phyloP scores from a whole-genome alignment of 2,797 vertebrate species.

The Euphonia xanthogaster region DNA sequence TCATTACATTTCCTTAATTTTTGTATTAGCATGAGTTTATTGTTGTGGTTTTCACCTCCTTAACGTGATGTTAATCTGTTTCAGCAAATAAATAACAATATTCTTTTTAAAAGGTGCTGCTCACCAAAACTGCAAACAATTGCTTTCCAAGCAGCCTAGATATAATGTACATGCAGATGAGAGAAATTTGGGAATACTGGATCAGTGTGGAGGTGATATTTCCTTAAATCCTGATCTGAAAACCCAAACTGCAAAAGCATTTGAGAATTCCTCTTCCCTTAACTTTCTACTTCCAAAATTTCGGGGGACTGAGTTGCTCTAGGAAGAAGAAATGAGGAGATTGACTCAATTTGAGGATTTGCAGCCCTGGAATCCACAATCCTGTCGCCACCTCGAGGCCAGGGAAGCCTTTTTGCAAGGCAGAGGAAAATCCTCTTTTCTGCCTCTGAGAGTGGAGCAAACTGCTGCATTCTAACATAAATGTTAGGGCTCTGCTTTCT shows the following conservation, averaged over 20 bases:
- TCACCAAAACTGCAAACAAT: neutral
- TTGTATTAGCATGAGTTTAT: neutral
- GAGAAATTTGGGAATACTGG: neutral
- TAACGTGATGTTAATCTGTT: neutral
- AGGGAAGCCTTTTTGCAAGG: neutral
- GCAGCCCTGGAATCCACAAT: neutral
- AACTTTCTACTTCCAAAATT: neutral
- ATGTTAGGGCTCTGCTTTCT: neutral
- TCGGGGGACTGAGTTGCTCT: neutral
- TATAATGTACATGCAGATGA: fast-evolving
- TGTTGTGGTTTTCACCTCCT: neutral
- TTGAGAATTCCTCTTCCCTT: no score
- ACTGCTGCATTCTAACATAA: neutral
- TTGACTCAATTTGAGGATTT: neutral
- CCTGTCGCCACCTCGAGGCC: slow-evolving; percentile 49
- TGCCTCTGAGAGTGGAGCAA: neutral
- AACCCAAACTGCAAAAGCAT: neutral
- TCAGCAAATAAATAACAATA: neutral
- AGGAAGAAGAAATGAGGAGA: neutral
- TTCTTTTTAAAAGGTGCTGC: neutral
- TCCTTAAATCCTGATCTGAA: neutral
- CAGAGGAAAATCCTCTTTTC: neutral
- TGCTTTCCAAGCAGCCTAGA: neutral
- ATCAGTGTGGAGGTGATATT: neutral
- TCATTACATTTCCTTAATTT: neutral